A percentile compares a stretch with the other conserved stretches of the same genome.
phyloP scores from a whole-genome alignment of 2,113 vertebrate species.

The Cacatua alba region DNA sequence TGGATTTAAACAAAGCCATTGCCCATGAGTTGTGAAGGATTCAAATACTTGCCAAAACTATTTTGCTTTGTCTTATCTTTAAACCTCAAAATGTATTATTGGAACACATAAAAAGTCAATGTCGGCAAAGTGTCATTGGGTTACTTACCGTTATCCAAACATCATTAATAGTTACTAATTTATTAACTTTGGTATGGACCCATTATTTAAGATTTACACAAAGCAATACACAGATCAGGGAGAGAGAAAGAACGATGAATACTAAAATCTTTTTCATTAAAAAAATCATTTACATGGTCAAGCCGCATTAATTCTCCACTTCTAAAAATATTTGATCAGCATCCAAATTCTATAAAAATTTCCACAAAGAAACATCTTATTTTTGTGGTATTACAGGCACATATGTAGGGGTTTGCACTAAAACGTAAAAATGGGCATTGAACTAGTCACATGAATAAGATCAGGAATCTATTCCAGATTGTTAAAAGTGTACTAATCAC shows the following conservation, averaged over 20 bases:
- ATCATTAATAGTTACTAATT: slow-evolving; percentile 57
- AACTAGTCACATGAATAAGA: slow-evolving; percentile 52
- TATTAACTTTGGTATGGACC: slow-evolving; percentile 56
- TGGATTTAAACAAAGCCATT: background rate
- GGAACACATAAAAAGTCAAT: slow-evolving; percentile 20
- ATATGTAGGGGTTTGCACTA: slow-evolving; percentile 69
- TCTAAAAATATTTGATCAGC: slow-evolving; percentile 63
- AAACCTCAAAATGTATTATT: background rate
- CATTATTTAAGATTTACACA: slow-evolving; percentile 64
- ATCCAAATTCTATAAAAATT: slow-evolving; percentile 68
- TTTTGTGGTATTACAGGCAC: slow-evolving; percentile 67
- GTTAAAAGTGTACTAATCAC: slow-evolving; percentile 49
- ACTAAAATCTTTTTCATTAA: slow-evolving; percentile 58
- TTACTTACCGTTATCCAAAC: slow-evolving; percentile 32
- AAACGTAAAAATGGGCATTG: slow-evolving; percentile 46
- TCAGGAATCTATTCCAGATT: slow-evolving; percentile 66
- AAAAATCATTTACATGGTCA: slow-evolving; percentile 67
- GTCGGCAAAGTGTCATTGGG: background rate
- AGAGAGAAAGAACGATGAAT: slow-evolving; percentile 18
- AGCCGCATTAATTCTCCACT: slow-evolving; percentile 58
- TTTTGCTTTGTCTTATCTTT: slow-evolving; percentile 16
- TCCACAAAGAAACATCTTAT: slow-evolving; percentile 60
- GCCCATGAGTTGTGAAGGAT: background rate
- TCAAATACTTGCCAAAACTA: background rate
- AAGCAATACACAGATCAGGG: slow-evolving; percentile 33